These are phyloP conservation scores for Chaunax sp. DNA, from an alignment of 2,797 vertebrate genomes.

Conservation along the genomic window DNA sequence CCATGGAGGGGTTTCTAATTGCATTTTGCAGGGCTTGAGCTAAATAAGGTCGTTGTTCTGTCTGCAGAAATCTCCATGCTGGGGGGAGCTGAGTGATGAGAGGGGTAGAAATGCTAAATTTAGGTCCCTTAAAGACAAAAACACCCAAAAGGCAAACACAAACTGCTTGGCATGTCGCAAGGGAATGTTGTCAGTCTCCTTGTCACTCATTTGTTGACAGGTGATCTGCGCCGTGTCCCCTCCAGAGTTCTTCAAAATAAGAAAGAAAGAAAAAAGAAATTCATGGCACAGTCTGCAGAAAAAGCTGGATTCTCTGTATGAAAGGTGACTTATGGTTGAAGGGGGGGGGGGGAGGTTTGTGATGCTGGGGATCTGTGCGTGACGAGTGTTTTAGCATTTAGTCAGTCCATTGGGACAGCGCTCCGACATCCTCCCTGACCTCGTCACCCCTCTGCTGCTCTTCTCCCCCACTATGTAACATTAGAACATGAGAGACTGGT, in stretches of 20 bases:
- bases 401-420: slow-evolving; percentile 59
- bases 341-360: neutral
- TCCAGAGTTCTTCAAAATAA: neutral
- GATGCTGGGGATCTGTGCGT: slow-evolving; percentile 17
- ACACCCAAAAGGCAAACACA: too few species aligned
- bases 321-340: too few species aligned
- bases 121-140: slow-evolving; percentile 7
- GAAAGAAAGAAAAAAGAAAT: too few species aligned
- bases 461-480: slow-evolving; percentile 54
- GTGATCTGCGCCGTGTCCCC: slow-evolving; percentile 12
- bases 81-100: slow-evolving; percentile 37
- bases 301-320: too few species aligned
- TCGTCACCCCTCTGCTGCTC: slow-evolving; percentile 11
- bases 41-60: slow-evolving; percentile 85
- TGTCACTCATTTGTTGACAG: slow-evolving; percentile 19
- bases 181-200: too few species aligned
- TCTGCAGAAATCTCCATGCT: slow-evolving; percentile 67
- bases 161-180: too few species aligned
- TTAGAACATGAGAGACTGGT: slow-evolving; percentile 55
- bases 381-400: slow-evolving; percentile 71
- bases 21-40: slow-evolving; percentile 85
- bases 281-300: too few species aligned
- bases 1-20: slow-evolving; percentile 85
- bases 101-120: slow-evolving; percentile 44
- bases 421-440: slow-evolving; percentile 45